Evolutionary conservation across 2,888 invertebrate genomes (phyloP).

Genomic region (Drosophila aldrichi): DNA sequence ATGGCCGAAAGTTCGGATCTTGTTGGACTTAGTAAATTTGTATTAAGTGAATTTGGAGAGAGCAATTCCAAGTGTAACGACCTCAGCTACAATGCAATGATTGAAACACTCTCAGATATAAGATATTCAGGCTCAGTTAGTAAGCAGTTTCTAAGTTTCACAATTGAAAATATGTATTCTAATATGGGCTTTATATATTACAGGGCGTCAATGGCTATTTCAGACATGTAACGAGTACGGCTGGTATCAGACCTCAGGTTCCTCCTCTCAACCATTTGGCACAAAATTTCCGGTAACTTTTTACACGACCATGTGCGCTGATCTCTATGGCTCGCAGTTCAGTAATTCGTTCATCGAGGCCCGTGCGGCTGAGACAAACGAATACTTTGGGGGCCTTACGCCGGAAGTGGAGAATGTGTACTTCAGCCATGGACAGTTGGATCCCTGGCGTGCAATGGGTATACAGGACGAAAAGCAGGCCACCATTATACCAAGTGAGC

Average conservation of each 20-base stretch:
- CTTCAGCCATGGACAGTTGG: conserved; percentile 86
- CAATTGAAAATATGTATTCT: too few species aligned
- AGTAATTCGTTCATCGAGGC: conserved; percentile 64
- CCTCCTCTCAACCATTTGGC: conserved; percentile 87
- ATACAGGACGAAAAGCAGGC: conserved; percentile 78
- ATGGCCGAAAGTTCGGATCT: conserved; percentile 76
- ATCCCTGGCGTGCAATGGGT: conserved; percentile 87
- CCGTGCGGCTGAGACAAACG: conserved; percentile 84
- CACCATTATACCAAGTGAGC: conserved; percentile 79
- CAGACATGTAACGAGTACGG: conserved; percentile 95
- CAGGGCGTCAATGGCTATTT: conserved; percentile 90
- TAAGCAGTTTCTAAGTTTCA: conserved; percentile 46
- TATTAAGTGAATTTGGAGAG: conserved; percentile 52
- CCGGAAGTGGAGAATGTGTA: conserved; percentile 86
- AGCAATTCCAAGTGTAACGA: conserved; percentile 66
- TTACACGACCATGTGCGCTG: conserved; percentile 77
- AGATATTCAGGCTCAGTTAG: conserved; percentile 62
- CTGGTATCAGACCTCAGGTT: conserved; percentile 91
- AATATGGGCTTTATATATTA: background rate
- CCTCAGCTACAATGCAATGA: conserved; percentile 71
- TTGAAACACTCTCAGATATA: conserved; percentile 52
- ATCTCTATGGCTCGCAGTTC: conserved; percentile 76
- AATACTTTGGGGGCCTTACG: conserved; percentile 85
- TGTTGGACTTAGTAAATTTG: conserved; percentile 67
- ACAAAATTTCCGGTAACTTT: conserved; percentile 77